Conservation (phyloP, 2,113 vertebrate genomes). For the Cephalopholis sonnerati region DNA sequence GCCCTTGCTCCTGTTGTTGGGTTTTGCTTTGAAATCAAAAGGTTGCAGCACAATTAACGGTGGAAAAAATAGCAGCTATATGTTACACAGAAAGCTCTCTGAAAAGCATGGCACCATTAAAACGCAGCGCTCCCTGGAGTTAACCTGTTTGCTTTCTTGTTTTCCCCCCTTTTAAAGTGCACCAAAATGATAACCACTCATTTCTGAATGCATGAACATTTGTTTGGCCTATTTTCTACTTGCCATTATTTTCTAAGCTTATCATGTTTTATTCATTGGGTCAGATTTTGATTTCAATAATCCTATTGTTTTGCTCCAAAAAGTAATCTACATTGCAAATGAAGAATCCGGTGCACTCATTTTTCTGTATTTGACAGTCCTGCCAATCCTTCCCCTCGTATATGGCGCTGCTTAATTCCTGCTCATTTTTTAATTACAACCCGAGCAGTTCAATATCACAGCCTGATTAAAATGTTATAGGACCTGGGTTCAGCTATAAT, state of each 20-base stretch:
- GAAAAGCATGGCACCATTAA: slow-evolving; percentile 43
- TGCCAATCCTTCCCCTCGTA: slow-evolving; percentile 60
- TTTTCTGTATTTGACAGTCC: slow-evolving; percentile 59
- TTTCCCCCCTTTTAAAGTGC: slow-evolving; percentile 11
- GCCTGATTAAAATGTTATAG: slow-evolving; percentile 77
- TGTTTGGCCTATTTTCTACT: slow-evolving; percentile 58
- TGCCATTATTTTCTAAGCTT: slow-evolving; percentile 54
- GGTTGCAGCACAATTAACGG: slow-evolving; percentile 40
- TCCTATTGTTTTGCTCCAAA: slow-evolving; percentile 70
- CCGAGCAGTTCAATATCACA: slow-evolving; percentile 71
- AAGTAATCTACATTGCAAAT: slow-evolving; percentile 73
- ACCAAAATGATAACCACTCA: slow-evolving; percentile 50
- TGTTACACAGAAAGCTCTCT: slow-evolving; percentile 11
- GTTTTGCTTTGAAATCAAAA: slow-evolving; percentile 39
- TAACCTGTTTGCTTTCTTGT: slow-evolving; percentile 51
- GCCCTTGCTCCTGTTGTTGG: slow-evolving; percentile 40
- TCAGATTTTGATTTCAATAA: slow-evolving; percentile 74
- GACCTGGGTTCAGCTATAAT: slow-evolving; percentile 67
- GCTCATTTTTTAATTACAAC: slow-evolving; percentile 76
- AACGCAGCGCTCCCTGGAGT: slow-evolving; percentile 51
- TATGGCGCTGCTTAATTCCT: slow-evolving; percentile 56
- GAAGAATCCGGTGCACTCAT: slow-evolving; percentile 32
- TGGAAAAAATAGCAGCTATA: slow-evolving; percentile 10
- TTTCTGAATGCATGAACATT: slow-evolving; percentile 47
- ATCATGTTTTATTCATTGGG: slow-evolving; percentile 75